phyloP scores from a whole-genome alignment of 2,113 vertebrate species.

The rat (Rattus norvegicus) region GRCr8 NC_086019.1:93570501-93571000 shows the following conservation, averaged over 20 bases:
- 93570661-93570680: slow-evolving; percentile 90
- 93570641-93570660: slow-evolving; percentile 91
- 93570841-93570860: too few species aligned
- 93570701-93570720: background rate
- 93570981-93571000: too few species aligned
- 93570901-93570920: too few species aligned
- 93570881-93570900: too few species aligned
- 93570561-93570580: slow-evolving; percentile 93
- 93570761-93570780: background rate
- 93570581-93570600: slow-evolving; percentile 95
- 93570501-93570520: background rate
- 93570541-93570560: slow-evolving; percentile 87
- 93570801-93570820: background rate
- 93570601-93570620: slow-evolving; percentile 94
- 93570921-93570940: too few species aligned
- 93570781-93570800: background rate
- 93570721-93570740: too few species aligned
- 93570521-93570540: background rate
- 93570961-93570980: too few species aligned
- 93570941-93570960: too few species aligned
- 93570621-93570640: slow-evolving; percentile 95
- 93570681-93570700: background rate
- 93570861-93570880: background rate
- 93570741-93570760: background rate
- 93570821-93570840: background rate